Evolutionary conservation across 64 coral and sea anemone genomes (phyloP), one percentile per base, ranked within the genome.

Genomic region (Astreopora myriophthalma): DNA sequence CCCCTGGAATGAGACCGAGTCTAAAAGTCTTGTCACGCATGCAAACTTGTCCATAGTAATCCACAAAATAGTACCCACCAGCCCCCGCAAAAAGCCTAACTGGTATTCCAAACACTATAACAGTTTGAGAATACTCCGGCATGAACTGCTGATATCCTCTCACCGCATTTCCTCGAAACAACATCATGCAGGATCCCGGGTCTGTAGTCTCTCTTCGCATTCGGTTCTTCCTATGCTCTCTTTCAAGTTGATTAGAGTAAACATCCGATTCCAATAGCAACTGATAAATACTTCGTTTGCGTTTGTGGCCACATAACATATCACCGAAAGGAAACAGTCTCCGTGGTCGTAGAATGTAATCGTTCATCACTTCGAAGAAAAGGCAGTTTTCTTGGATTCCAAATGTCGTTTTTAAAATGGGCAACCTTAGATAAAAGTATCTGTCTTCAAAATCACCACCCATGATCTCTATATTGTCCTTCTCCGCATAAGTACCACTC

Each of bases 401-500:
- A 48, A 98, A 98, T 3, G 86, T 94, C 24, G 88, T 98, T 52
- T 92, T 95, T 6, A 98, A 58, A 55, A 98, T 95, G 13, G 96
- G 96, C 60, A 93, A 60, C 42, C 92, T 98, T 3, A 98, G 49
- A 48, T 88, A 89, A 77, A 98, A 98, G 79, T 92, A 98, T 3
- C 96, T 85, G 57, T 98, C 96, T 85, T 98, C 96, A 86, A 90
- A 88, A 39, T 98, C 96, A 1, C 96, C 90, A 58, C 86, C 93
- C 14, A 79, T 81, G 25, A 51, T 24, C 63, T 95, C 91, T 39
- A 95, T 72, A 35, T 95, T 90, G 22, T 95, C 90, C 87, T 92
- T 95, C 31, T 98, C 96, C 4, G 93, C 82, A 31, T 92, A 93
- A 34, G 96, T 98, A 17, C 90, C 96, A 80, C 96, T 98, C 1